Percentiles rank a stretch among this genome's conserved stretches.
Conservation (phyloP, 1,140 invertebrate genomes). For the Brachionus angularis region DNA sequence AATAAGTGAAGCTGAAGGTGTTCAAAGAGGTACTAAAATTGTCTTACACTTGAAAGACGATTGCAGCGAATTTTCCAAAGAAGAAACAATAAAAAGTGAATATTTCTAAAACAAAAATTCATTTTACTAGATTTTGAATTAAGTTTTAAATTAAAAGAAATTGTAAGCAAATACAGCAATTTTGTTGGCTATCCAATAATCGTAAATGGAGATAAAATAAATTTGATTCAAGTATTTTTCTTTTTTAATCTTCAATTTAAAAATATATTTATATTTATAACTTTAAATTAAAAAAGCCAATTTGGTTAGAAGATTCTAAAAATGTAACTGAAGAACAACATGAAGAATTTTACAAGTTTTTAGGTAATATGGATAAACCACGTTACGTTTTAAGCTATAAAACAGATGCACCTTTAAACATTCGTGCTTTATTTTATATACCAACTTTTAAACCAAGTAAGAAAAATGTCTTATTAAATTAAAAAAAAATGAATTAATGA, state of each 20-base stretch:
- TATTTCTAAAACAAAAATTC: conserved; percentile 22
- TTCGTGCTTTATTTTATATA: conserved; percentile 83
- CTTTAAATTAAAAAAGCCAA: conserved; percentile 64
- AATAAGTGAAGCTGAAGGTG: conserved; percentile 75
- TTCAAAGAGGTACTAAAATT: conserved; percentile 85
- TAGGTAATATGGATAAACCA: conserved; percentile 78
- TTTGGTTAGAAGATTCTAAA: conserved; percentile 88
- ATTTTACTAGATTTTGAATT: conserved; percentile 20
- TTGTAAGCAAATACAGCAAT: conserved; percentile 94
- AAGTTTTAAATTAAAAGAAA: conserved; percentile 61
- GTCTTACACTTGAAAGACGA: conserved; percentile 81
- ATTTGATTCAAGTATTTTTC: conserved; percentile 69
- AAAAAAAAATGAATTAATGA: too few relatives aligned
- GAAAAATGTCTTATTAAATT: conserved; percentile 49
- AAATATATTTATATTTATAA: conserved; percentile 44
- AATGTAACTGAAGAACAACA: conserved; percentile 78
- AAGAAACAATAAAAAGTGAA: conserved; percentile 72
- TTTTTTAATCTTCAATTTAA: conserved; percentile 27
- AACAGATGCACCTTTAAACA: conserved; percentile 82
- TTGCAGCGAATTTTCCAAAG: conserved; percentile 78
- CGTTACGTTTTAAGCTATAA: conserved; percentile 60
- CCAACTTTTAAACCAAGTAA: conserved; percentile 75
- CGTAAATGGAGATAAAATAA: conserved; percentile 79
- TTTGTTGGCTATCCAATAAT: conserved; percentile 88
- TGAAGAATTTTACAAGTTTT: conserved; percentile 77